Conservation (phyloP, 2,888 invertebrate genomes). For the Epistrophe grossulariae region DNA sequence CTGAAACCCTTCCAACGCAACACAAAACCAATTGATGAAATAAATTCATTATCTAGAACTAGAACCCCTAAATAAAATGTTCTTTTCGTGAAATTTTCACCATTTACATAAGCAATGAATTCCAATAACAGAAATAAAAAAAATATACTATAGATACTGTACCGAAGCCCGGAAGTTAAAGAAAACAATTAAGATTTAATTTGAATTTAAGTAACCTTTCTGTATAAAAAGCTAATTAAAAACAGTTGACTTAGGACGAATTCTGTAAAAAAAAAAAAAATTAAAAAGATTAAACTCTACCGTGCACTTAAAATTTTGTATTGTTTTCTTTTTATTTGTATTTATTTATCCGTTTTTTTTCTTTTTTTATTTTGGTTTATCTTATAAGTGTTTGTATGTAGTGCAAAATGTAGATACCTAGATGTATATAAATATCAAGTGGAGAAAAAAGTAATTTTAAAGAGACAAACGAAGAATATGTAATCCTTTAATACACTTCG, state of each 20-base stretch:
- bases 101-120: neutral
- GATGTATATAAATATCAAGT: neutral
- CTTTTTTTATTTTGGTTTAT: neutral
- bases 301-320: neutral
- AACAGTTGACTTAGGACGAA: slow-evolving; percentile 1
- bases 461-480: neutral
- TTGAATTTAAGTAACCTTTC: slow-evolving; percentile 6
- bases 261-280: neutral
- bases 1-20: neutral
- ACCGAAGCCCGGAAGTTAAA: neutral
- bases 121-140: neutral
- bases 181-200: slow-evolving; percentile 22
- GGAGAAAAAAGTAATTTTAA: neutral
- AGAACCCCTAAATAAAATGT: neutral
- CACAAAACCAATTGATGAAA: neutral
- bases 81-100: neutral
- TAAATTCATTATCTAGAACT: neutral
- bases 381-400: neutral
- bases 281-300: neutral
- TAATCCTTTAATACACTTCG: neutral
- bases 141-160: neutral
- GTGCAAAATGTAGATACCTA: neutral
- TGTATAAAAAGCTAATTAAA: slow-evolving; percentile 12
- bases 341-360: neutral
- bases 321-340: neutral